Evolutionary conservation across 2,113 vertebrate species (phyloP).

Genomic region (Tor tambroides): DNA sequence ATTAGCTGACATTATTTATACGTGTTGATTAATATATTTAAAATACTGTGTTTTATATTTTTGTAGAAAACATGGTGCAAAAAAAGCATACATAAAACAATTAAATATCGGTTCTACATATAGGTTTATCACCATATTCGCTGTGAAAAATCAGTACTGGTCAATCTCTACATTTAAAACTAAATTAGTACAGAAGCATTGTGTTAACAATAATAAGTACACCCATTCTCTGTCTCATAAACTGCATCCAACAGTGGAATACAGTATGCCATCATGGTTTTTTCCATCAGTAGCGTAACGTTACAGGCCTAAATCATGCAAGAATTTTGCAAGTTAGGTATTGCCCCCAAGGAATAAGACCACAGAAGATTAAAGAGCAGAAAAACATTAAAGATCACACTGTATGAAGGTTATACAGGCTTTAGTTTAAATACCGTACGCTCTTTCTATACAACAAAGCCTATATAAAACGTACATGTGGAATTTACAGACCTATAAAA

Average conservation of each 20-base stretch:
- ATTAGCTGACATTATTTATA: neutral
- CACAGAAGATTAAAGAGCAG: constrained; percentile 22
- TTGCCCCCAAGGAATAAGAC: constrained; percentile 25
- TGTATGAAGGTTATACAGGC: neutral
- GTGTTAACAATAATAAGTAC: neutral
- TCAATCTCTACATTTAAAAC: neutral
- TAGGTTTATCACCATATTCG: neutral
- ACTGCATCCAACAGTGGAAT: constrained; percentile 38
- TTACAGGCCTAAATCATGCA: constrained; percentile 40
- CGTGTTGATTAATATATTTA: neutral
- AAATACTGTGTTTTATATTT: neutral
- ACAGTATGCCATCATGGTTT: constrained; percentile 48
- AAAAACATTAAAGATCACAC: constrained; percentile 6
- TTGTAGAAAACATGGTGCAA: neutral
- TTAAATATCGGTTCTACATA: neutral
- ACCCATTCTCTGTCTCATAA: neutral
- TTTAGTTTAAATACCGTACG: neutral
- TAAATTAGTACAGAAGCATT: neutral
- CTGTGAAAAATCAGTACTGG: neutral
- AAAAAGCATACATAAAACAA: neutral
- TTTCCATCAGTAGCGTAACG: constrained; percentile 49
- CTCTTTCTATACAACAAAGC: neutral
- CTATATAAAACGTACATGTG: neutral
- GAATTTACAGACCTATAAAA: neutral
- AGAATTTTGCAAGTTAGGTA: constrained; percentile 44